phyloP scores from a whole-genome alignment of 2,888 invertebrate species.

The Notocelia uddmanniana region DNA sequence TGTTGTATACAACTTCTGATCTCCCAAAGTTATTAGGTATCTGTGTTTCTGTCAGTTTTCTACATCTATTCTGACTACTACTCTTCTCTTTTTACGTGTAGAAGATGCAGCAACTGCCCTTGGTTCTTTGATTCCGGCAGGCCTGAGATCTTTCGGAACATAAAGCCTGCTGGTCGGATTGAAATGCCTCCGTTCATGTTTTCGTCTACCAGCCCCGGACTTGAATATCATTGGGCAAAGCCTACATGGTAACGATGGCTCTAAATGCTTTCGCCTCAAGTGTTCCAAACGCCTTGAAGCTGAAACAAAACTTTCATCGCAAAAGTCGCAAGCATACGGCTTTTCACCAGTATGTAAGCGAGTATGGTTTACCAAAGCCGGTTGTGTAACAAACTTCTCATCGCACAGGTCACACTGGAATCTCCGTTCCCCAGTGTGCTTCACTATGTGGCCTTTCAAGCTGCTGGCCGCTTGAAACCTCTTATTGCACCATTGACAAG shows the following conservation, averaged over 20 bases:
- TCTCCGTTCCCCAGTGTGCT: conserved; percentile 74
- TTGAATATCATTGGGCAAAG: conserved; percentile 70
- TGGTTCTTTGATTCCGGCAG: conserved; percentile 22
- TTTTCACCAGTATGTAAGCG: conserved; percentile 75
- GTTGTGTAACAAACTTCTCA: conserved; percentile 70
- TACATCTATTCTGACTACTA: conserved; percentile 8
- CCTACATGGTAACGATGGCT: conserved; percentile 60
- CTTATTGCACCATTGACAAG: conserved; percentile 72
- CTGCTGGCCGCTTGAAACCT: conserved; percentile 72
- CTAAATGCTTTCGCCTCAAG: conserved; percentile 49
- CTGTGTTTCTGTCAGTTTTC: conserved; percentile 9
- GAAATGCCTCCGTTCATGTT: conserved; percentile 68
- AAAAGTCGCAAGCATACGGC: conserved; percentile 74
- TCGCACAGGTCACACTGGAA: conserved; percentile 73
- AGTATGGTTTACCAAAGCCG: conserved; percentile 70
- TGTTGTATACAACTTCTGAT: conserved; percentile 4
- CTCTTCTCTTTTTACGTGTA: conserved; percentile 9
- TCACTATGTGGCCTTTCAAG: conserved; percentile 70
- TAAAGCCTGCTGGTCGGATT: conserved; percentile 74
- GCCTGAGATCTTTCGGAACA: conserved; percentile 48
- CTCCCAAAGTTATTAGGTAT: neutral
- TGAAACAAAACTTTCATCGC: conserved; percentile 65
- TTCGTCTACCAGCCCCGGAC: conserved; percentile 59
- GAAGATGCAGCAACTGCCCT: neutral
- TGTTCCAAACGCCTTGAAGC: conserved; percentile 47